Evolutionary conservation across 2,888 invertebrate genomes (phyloP).

Genomic region (Nemoura dubitans): DNA sequence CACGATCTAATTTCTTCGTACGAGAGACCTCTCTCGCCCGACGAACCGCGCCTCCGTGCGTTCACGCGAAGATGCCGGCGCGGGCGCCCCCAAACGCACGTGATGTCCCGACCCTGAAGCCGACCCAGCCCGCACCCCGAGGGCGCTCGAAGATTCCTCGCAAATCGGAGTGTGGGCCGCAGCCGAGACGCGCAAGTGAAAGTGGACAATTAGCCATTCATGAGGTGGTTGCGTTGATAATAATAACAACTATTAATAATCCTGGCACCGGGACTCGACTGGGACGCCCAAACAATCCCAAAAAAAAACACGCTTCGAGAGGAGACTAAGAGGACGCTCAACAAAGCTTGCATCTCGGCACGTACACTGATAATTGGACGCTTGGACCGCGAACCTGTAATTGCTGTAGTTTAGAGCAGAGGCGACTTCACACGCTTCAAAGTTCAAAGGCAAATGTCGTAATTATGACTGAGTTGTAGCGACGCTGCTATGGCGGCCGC

Average conservation of each 20-base stretch:
- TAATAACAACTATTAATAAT: constrained; percentile 16
- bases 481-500: neutral
- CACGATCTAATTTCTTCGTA: neutral
- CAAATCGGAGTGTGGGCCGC: constrained; percentile 2
- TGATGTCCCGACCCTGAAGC: neutral
- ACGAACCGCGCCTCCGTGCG: neutral
- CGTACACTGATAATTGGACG: neutral
- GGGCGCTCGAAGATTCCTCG: constrained; percentile 5
- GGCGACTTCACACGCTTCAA: neutral
- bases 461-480: neutral
- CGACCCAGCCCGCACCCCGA: neutral
- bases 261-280: neutral
- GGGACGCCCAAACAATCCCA: neutral
- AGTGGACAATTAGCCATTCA: constrained; percentile 26
- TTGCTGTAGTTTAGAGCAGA: neutral
- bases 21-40: neutral
- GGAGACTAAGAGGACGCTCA: neutral
- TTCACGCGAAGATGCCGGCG: neutral
- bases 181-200: neutral
- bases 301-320: neutral
- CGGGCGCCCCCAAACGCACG: too few species aligned
- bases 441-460: constrained; percentile 5
- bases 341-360: neutral
- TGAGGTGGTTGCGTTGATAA: neutral
- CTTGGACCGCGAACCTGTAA: neutral